Base-by-base conservation (phyloP, 2,888 invertebrate species). In the Aelia acuminata region DNA sequence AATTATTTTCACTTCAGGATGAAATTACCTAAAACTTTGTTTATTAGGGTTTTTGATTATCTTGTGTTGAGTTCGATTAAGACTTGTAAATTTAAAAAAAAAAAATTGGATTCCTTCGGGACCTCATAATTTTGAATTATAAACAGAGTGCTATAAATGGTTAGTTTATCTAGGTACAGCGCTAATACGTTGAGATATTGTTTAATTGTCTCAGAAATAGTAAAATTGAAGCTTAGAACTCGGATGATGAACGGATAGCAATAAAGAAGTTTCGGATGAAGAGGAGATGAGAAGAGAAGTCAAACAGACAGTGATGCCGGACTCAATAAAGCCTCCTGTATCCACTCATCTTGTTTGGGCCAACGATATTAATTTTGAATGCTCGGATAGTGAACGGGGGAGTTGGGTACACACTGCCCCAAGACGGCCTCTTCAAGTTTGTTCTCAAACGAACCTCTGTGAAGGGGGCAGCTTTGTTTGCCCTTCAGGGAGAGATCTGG, bases 291-390 rank as follows among this genome's bases (percentile, higher is more conserved):
- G 63, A 70, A 80, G 43, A n/a, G 80, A 80, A 80, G 43, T n/a
- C 80, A 80, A 80, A 80, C 80, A 80, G 80, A 43, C n/a, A n/a
- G 43, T 80, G 80, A 80, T 43, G 39, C 80, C 10, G 35, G 35
- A 5, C 18, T 10, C 31, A 70, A 35, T 35, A 70, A 70, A 22
- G 18, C 63, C n/a, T n/a, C 18, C 22, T 35, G 35, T 22, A 80
- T 43, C 80, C 80, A 39, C 63, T 70, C 63, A 11, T 57, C 39
- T 35, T 80, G 43, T 80, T 80, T 80, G 43, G 0, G 3, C 39
- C 11, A 20, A 31, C 80, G n/a, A 43, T 80, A 80, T 80, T 80
- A 80, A 80, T 80, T 80, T 80, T 80, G 80, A 80, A 80, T 80
- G 80, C 22, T 43, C 43, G 22, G 80, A 43, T 43, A 7, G 80